phyloP scores from a whole-genome alignment of 2,113 vertebrate genomes.

The Colius striatus region DNA sequence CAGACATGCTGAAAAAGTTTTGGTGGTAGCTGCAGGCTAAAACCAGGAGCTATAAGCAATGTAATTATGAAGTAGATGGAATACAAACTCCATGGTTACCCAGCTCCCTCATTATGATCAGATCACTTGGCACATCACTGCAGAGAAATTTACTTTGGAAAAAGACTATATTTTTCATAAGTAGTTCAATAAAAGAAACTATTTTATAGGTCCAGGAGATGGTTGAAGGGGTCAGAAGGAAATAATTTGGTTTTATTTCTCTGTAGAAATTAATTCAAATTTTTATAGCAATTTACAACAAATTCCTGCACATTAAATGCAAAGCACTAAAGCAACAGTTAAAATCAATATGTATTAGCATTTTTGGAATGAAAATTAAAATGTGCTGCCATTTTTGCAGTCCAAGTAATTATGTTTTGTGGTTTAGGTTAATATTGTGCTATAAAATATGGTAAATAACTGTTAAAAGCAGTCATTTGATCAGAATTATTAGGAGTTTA shows the following conservation, averaged over 20 bases:
- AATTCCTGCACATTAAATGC: constrained; percentile 64
- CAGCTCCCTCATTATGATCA: constrained; percentile 25
- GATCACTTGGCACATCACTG: constrained; percentile 58
- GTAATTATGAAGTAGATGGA: constrained; percentile 29
- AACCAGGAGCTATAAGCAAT: constrained; percentile 22
- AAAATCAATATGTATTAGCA: constrained; percentile 47
- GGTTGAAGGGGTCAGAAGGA: constrained; percentile 28
- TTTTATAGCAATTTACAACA: constrained; percentile 59
- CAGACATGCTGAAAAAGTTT: background rate
- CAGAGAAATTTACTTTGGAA: constrained; percentile 54
- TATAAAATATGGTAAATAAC: constrained; percentile 78
- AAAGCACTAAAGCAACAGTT: constrained; percentile 54
- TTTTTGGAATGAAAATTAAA: constrained; percentile 74
- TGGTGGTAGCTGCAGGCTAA: constrained; percentile 34
- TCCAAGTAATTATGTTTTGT: constrained; percentile 76
- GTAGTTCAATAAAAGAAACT: constrained; percentile 6
- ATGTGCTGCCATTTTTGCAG: constrained; percentile 53
- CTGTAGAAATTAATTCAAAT: constrained; percentile 66
- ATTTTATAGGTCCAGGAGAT: background rate
- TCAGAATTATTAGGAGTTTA: constrained; percentile 67
- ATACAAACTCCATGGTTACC: constrained; percentile 19
- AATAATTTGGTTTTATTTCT: constrained; percentile 59
- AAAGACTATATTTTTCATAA: constrained; percentile 37
- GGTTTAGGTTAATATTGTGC: constrained; percentile 70
- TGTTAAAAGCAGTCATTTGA: constrained; percentile 75